Evolutionary conservation across 2,797 vertebrate genomes (phyloP).

Genomic region (Sebastolobus alascanus): DNA sequence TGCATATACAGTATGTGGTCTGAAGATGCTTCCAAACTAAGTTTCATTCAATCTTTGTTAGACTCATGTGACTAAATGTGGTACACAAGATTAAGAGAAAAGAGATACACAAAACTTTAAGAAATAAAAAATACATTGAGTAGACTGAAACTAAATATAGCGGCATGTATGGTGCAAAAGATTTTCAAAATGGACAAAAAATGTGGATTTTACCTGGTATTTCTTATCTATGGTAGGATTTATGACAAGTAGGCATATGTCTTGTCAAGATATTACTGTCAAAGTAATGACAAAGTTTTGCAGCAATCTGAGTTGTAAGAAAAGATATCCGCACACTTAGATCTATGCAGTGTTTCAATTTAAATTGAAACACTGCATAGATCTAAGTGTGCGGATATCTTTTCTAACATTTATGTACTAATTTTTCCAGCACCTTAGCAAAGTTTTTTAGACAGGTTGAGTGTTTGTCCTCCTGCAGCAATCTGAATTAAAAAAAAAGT

Average conservation of each 20-base stretch:
- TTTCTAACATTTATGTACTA: no score
- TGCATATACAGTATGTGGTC: neutral
- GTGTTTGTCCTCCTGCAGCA: no score
- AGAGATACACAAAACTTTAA: neutral
- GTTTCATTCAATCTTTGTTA: neutral
- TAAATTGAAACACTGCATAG: no score
- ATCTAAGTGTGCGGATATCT: no score
- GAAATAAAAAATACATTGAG: neutral
- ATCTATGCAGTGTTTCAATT: no score
- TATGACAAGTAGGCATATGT: no score
- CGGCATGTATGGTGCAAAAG: neutral
- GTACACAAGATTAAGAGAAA: conserved; percentile 7
- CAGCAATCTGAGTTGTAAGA: no score
- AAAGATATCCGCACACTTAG: no score
- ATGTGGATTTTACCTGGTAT: neutral
- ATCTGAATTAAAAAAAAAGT: no score
- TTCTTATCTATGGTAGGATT: neutral
- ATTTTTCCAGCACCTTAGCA: no score
- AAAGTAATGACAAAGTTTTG: neutral
- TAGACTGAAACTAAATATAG: neutral
- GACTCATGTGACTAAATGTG: conserved; percentile 3
- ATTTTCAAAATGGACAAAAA: neutral
- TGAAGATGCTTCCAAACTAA: conserved; percentile 7
- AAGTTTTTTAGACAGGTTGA: no score
- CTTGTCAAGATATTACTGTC: neutral